phyloP scores from a whole-genome alignment of 2,113 vertebrate genomes.

The Pycnonotus jocosus region DNA sequence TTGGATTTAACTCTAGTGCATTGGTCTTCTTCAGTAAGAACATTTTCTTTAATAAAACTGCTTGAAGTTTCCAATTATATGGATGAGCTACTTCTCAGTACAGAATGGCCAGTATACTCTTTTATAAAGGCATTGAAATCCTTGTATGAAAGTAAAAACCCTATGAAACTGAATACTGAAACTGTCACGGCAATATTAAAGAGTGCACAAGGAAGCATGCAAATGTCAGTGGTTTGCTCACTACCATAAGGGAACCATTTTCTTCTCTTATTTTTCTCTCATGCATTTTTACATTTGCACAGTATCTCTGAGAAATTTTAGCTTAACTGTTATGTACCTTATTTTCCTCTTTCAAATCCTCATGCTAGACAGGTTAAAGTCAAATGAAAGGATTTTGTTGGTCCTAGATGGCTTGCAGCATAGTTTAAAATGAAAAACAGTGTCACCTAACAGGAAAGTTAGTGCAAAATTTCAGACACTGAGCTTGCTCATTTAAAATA shows the following conservation, averaged over 20 bases:
- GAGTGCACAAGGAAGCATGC: neutral
- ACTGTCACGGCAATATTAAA: neutral
- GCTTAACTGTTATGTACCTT: neutral
- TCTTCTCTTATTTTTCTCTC: slow-evolving; percentile 4
- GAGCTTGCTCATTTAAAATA: neutral
- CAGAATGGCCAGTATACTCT: neutral
- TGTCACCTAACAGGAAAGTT: neutral
- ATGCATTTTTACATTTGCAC: neutral
- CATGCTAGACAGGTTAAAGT: neutral
- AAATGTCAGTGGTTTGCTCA: slow-evolving; percentile 25
- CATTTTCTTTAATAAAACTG: slow-evolving; percentile 38
- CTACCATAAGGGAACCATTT: neutral
- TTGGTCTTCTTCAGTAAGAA: neutral
- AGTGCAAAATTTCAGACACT: neutral
- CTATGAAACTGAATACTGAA: neutral
- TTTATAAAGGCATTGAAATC: slow-evolving; percentile 5
- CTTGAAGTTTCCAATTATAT: slow-evolving; percentile 24
- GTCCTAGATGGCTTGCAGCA: neutral
- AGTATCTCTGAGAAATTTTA: neutral
- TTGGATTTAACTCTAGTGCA: neutral
- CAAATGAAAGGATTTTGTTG: neutral
- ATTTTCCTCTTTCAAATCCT: neutral
- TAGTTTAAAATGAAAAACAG: neutral
- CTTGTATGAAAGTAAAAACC: neutral
- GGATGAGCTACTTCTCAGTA: slow-evolving; percentile 30